Conservation (phyloP, 2,888 invertebrate genomes). For the Hipparchia sbordonii region DNA sequence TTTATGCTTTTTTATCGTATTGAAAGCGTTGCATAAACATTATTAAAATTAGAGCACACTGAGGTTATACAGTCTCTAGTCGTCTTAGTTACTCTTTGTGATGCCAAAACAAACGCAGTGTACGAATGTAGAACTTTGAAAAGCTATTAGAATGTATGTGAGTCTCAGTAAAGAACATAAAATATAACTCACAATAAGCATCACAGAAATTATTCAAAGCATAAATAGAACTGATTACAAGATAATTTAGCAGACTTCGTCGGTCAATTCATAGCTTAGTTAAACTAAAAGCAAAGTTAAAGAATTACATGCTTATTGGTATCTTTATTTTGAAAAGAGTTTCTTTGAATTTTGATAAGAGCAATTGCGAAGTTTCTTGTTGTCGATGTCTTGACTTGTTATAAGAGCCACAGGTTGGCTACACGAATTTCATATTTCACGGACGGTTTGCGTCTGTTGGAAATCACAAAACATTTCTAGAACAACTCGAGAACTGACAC, state of each 20-base stretch:
- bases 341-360: no score
- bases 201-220: neutral
- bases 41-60: neutral
- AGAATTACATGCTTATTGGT: no score
- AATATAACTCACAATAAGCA: neutral
- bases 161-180: neutral
- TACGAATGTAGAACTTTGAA: neutral
- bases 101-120: neutral
- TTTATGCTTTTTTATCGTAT: neutral
- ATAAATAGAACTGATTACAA: neutral
- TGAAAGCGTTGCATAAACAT: conserved; percentile 15
- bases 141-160: neutral
- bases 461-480: neutral
- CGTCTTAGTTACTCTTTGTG: neutral
- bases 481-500: neutral
- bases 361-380: no score
- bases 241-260: no score
- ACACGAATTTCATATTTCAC: no score
- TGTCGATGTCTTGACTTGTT: no score
- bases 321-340: no score
- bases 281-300: no score
- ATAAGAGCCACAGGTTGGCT: no score
- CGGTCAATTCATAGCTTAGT: no score
- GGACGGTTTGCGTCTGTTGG: neutral
- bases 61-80: neutral